Conservation (phyloP, 2,888 invertebrate species). For the Volucella inanis region DNA sequence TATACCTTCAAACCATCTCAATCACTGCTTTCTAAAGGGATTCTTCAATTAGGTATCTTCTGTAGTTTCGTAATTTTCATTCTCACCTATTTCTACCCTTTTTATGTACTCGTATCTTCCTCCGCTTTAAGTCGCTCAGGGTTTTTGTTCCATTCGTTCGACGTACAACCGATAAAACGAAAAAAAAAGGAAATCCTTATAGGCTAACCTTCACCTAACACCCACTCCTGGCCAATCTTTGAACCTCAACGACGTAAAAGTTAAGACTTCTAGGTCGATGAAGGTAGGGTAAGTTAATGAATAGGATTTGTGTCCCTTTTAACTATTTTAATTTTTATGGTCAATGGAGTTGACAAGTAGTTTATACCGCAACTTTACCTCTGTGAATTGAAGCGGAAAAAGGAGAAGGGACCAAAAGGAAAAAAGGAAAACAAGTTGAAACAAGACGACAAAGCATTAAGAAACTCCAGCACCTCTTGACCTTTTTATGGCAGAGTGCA, state of each 20-base stretch:
- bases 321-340: slow-evolving; percentile 72
- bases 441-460: slow-evolving; percentile 46
- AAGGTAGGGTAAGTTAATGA: slow-evolving; percentile 57
- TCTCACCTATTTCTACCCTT: not conserved
- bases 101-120: slow-evolving; percentile 12
- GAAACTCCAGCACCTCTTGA: slow-evolving; percentile 57
- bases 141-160: not conserved
- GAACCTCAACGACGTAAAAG: slow-evolving; percentile 4
- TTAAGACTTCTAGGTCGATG: slow-evolving; percentile 33
- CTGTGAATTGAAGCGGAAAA: slow-evolving; percentile 16
- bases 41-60: slow-evolving; percentile 29
- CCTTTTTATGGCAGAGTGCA: slow-evolving; percentile 63
- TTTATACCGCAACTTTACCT: slow-evolving; percentile 54
- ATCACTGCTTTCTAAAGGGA: not conserved
- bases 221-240: not conserved
- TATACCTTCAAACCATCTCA: not conserved
- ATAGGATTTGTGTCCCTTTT: slow-evolving; percentile 65
- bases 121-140: not conserved
- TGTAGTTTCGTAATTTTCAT: not conserved
- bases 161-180: not conserved
- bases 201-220: not conserved
- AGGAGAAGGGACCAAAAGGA: not conserved
- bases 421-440: slow-evolving; percentile 17
- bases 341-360: slow-evolving; percentile 70
- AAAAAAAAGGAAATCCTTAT: not conserved